Evolutionary conservation across 2,888 invertebrate species (phyloP).

Genomic region (Gari tellinella): DNA sequence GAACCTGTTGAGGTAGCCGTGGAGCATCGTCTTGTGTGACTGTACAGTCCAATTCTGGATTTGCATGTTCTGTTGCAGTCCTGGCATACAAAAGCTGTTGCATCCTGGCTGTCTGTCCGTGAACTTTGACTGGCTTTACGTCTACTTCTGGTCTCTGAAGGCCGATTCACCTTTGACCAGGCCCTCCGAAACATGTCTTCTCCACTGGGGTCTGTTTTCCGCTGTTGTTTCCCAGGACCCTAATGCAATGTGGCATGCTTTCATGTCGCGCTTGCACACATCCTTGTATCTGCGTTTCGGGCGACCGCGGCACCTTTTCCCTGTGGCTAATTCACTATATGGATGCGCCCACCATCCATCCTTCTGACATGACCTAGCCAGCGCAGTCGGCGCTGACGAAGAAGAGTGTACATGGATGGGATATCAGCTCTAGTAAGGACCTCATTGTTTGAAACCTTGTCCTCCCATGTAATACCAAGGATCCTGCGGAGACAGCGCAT

Average conservation of each 20-base stretch:
- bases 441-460: background rate
- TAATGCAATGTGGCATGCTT: slow-evolving; percentile 5
- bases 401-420: slow-evolving; percentile 2
- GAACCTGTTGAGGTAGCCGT: too few relatives aligned
- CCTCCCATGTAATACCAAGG: slow-evolving; percentile 3
- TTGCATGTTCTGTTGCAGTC: too few relatives aligned
- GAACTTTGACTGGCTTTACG: too few relatives aligned
- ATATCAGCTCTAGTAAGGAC: background rate
- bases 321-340: background rate
- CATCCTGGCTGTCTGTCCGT: too few relatives aligned
- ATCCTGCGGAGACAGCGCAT: background rate
- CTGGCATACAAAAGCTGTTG: too few relatives aligned
- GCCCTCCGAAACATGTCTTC: too few relatives aligned
- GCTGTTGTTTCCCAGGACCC: too few relatives aligned
- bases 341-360: slow-evolving; percentile 9
- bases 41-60: too few relatives aligned
- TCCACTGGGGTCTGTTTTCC: too few relatives aligned
- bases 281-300: slow-evolving; percentile 18
- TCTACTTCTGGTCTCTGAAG: too few relatives aligned
- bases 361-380: slow-evolving; percentile 11
- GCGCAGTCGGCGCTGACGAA: slow-evolving; percentile 3
- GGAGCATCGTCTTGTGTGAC: too few relatives aligned
- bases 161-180: too few relatives aligned
- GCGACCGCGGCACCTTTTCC: background rate
- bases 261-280: slow-evolving; percentile 16